Percentiles rank a stretch among this genome's conserved stretches.
phyloP scores from a whole-genome alignment of 2,888 invertebrate species.

The Drosophila melanocephala region DNA sequence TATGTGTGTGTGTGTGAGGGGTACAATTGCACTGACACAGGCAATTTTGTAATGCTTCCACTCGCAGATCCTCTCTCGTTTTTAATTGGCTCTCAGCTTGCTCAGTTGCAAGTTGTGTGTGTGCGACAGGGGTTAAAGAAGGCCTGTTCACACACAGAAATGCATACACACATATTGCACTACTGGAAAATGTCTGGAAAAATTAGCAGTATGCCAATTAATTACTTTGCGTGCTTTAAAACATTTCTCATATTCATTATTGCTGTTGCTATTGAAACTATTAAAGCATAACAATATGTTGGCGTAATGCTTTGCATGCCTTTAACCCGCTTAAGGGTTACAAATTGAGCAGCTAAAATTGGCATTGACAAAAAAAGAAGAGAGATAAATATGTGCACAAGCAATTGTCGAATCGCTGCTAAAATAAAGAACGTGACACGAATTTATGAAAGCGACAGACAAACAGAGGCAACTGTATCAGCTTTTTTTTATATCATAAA shows the following conservation, averaged over 20 bases:
- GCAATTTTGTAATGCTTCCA: conserved; percentile 27
- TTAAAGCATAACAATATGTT: background rate
- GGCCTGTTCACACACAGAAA: background rate
- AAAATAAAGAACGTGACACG: conserved; percentile 52
- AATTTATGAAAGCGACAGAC: conserved; percentile 27
- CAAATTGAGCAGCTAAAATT: conserved; percentile 9
- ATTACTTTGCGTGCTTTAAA: background rate
- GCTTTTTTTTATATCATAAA: conserved; percentile 9
- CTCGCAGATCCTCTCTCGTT: conserved; percentile 33
- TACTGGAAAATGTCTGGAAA: background rate
- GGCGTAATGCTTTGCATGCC: background rate
- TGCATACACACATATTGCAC: background rate
- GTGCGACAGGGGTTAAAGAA: background rate
- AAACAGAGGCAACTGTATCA: conserved; percentile 37
- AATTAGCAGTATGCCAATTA: background rate
- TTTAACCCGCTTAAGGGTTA: background rate
- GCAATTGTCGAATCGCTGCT: conserved; percentile 50
- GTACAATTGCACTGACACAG: conserved; percentile 70
- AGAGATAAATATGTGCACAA: conserved; percentile 34
- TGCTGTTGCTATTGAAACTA: background rate
- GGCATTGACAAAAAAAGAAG: conserved; percentile 20
- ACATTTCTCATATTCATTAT: background rate
- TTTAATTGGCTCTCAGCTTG: conserved; percentile 22
- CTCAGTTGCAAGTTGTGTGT: conserved; percentile 5
- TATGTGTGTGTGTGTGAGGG: conserved; percentile 30